Evolutionary conservation across 2,888 invertebrate genomes (phyloP), one percentile per base, ranked within the genome.

Genomic region (Polydrusus cervinus): DNA sequence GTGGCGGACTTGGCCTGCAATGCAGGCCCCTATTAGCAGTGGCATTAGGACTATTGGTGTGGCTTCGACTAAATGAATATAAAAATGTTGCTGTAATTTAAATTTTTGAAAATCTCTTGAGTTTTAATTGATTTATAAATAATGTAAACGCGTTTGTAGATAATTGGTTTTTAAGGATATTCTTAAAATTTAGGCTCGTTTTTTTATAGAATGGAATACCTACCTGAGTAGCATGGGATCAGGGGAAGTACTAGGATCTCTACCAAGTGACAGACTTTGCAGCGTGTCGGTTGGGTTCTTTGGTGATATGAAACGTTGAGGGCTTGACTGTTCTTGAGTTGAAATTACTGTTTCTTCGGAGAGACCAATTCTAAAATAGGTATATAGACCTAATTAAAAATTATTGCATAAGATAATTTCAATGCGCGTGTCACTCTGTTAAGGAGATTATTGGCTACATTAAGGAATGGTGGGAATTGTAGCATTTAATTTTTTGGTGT

Each of bases 1-100:
- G 91, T 7, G 91, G 91, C 13, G 91, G 91, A 80, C 89, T 90
- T 0, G 91, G 91, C 61, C 91, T 87, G 79, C 87, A 87, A 80
- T 87, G 87, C 8, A 87, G 79, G 13, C 87, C 87, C 61, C 85
- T 82, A 49, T 80, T 83, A 5, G 86, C 80, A 10, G 86, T 87
- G n/a, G 84, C 84, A 53, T 84, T 85, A 0, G 87, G 87, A 78
- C 87, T 87, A 66, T 83, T 84, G 2, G 86, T 84, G 66, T 83
- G 84, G 55, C 84, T 85, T 14, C 82, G 81, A 30, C 83, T 81
- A 53, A 66, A n/a, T n/a, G n/a, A 66, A 66, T n/a, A 25, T 25
- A 25, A 25, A 1, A 25, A 25, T n/a, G n/a, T n/a, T n/a, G n/a
- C n/a, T n/a, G n/a, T n/a, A n/a, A n/a, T n/a, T n/a, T n/a, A n/a